These are phyloP conservation scores for Gobio gobio DNA, from an alignment of 2,113 vertebrate genomes.

Conservation along the genomic window DNA sequence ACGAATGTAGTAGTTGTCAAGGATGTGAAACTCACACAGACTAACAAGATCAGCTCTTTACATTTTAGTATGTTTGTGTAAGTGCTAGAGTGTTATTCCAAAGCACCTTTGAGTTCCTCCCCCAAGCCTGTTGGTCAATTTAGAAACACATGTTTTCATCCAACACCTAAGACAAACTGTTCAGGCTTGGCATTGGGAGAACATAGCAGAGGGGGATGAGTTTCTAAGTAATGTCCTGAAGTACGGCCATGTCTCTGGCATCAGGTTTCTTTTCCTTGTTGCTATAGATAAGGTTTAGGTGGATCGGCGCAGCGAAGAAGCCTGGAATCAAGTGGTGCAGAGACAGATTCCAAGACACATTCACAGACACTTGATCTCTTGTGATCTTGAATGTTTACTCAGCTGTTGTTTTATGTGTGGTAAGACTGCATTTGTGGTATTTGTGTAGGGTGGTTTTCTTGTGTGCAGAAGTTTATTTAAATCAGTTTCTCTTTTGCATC, in stretches of 20 bases:
- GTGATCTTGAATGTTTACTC: constrained; percentile 10
- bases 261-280: constrained; percentile 66
- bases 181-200: constrained; percentile 14
- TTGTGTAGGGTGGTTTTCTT: not conserved
- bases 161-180: constrained; percentile 31
- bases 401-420: constrained; percentile 15
- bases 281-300: constrained; percentile 58
- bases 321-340: constrained; percentile 65
- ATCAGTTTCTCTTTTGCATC: not conserved
- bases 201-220: constrained; percentile 20
- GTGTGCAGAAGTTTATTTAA: not conserved
- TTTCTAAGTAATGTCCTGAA: constrained; percentile 20
- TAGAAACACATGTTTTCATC: constrained; percentile 36
- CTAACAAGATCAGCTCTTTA: not conserved
- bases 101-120: not conserved
- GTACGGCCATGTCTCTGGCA: constrained; percentile 57
- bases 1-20: not conserved
- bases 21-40: not conserved
- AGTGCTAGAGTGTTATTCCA: not conserved
- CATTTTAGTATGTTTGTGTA: not conserved
- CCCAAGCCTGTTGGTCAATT: constrained; percentile 31
- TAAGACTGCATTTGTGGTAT: not conserved
- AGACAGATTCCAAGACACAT: constrained; percentile 37
- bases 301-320: constrained; percentile 47
- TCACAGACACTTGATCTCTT: constrained; percentile 18